Evolutionary conservation across 2,888 invertebrate genomes (phyloP).

Genomic region (Scaptomyza polygonia): DNA sequence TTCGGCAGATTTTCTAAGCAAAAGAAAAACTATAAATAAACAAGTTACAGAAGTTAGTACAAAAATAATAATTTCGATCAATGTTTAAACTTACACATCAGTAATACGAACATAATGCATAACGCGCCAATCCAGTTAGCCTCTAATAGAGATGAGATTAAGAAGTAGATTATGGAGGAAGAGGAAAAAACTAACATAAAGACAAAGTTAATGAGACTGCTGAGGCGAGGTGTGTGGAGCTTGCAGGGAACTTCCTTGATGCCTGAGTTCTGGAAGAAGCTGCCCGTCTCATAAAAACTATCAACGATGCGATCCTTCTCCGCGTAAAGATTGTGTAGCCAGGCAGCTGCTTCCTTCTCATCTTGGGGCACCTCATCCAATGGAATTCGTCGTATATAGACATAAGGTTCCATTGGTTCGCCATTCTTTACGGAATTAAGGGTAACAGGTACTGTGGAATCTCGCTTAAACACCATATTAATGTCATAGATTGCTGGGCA

Average conservation of each 20-base stretch:
- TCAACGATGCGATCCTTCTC: conserved; percentile 88
- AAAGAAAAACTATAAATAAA: conserved; percentile 38
- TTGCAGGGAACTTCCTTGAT: conserved; percentile 87
- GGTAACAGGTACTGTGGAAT: conserved; percentile 86
- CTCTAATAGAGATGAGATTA: conserved; percentile 44
- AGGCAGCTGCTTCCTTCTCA: conserved; percentile 89
- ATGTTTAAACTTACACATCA: conserved; percentile 35
- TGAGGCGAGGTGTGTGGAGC: conserved; percentile 86
- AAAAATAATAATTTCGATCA: neutral
- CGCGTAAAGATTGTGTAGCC: conserved; percentile 92
- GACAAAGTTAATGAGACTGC: conserved; percentile 89
- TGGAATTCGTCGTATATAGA: conserved; percentile 92
- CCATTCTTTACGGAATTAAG: conserved; percentile 91
- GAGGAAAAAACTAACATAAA: conserved; percentile 85
- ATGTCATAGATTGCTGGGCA: conserved; percentile 94
- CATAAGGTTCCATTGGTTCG: conserved; percentile 88
- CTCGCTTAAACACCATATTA: conserved; percentile 89
- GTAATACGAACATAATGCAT: conserved; percentile 19
- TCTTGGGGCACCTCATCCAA: conserved; percentile 91
- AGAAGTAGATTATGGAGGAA: conserved; percentile 36
- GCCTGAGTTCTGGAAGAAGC: conserved; percentile 91
- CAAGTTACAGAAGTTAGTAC: neutral
- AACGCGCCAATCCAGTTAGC: conserved; percentile 57
- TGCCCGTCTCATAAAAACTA: conserved; percentile 86
- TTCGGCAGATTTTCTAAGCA: conserved; percentile 44